Evolutionary conservation across 2,113 vertebrate genomes (phyloP).

Genomic region (Edolisoma coerulescens): DNA sequence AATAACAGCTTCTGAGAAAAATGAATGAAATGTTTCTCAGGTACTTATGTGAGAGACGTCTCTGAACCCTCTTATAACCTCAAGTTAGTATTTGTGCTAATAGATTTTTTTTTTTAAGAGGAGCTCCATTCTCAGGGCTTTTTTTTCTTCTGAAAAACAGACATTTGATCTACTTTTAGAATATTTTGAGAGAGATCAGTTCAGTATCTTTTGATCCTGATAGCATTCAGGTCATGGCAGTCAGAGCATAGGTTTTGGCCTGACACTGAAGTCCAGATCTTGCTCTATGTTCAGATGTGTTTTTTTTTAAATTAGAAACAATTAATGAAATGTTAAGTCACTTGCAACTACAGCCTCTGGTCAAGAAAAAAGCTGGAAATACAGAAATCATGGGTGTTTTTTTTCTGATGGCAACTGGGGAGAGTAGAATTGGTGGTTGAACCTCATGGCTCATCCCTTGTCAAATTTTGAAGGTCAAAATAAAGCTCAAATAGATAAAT

Average conservation of each 20-base stretch:
- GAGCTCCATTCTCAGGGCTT: neutral
- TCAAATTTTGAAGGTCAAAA: neutral
- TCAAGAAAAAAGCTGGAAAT: neutral
- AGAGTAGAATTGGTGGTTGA: neutral
- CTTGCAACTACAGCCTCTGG: neutral
- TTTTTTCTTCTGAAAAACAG: neutral
- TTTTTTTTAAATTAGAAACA: neutral
- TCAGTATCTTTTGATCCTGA: neutral
- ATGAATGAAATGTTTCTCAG: neutral
- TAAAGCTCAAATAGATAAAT: neutral
- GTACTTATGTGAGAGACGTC: neutral
- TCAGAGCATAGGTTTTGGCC: neutral
- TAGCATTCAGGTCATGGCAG: neutral
- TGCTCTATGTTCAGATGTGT: neutral
- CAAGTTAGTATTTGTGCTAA: neutral
- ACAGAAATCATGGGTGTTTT: neutral
- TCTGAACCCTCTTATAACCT: neutral
- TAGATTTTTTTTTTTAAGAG: neutral
- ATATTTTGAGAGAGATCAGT: neutral
- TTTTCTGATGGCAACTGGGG: neutral
- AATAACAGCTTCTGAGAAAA: neutral
- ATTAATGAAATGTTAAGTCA: neutral
- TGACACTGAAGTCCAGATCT: neutral
- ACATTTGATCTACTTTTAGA: neutral
- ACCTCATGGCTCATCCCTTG: neutral